Evolutionary conservation across 2,888 invertebrate species (phyloP), one percentile per base, ranked within the genome.

Genomic region (Altica lythri): DNA sequence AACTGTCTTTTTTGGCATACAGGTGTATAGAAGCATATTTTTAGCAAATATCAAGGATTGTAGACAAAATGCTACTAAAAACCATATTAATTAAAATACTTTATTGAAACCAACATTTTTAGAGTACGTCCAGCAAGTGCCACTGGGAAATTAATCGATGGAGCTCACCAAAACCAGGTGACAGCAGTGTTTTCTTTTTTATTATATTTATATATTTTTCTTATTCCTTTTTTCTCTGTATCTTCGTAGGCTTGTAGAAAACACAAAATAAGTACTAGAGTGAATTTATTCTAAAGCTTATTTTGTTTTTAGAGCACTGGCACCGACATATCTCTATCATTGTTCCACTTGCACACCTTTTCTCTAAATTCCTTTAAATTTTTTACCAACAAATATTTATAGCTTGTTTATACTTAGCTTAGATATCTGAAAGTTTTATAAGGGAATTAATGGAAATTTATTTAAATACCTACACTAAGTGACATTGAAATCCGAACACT

Each of bases 251-350:
- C 70, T 70, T 70, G 68, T 69, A 70, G 68, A 68, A 10, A 60
- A 62, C 53, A 55, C 62, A 62, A 65, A 65, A 62, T 63, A 64
- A 63, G 59, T 60, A 43, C 47, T 46, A 22, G 22, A 19, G 27
- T 29, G 14, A 16, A 22, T 37, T 45, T 45, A 25, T 34, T 55
- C 50, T 27, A 50, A 59, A 51, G 59, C 62, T 64, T 63, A 55
- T 65, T 66, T 65, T 64, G 65, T 61, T 60, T 62, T 63, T 70
- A 71, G 68, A 72, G 75, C 75, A 76, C 75, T 72, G 66, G 76
- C 76, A 76, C 76, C 74, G 67, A 74, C 75, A 76, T 76, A 74
- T 75, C 68, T 76, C 76, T 75, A 75, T 74, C 74, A 72, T n/a
- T 68, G 53, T 61, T 51, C 57, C 63, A 63, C 68, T 69, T 73